Base-by-base conservation (phyloP, 2,797 vertebrate species). In the Helicolenus hilgendorfi region DNA sequence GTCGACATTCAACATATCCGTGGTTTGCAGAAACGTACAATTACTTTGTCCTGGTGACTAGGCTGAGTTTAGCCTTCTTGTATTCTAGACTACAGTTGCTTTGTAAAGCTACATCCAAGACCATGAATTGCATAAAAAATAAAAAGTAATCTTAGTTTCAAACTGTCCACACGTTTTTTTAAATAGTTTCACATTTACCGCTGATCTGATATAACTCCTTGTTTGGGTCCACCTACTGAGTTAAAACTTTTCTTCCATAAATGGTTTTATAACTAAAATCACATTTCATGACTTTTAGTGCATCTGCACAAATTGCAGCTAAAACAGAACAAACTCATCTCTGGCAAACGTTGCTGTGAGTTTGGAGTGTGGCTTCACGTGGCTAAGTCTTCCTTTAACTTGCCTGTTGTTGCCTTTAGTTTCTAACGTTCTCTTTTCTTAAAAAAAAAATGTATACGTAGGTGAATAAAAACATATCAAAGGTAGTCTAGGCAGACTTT, bases 321-420 rank as follows among this genome's bases (percentile, higher is more conserved):
- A n/a, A 31, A n/a, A 58, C 5, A 1, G 33, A 9, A 4, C 5
- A 67, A 81, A 62, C 14, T 59, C 33, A 18, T 83, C 85, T 82
- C 75, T 81, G 86, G 58, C 33, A 33, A 15, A 38, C 1, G 78
- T 71, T 5, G 24, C 77, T 27, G 72, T 45, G 49, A n/a, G 72
- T 84, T 75, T 26, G 6, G 71, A 31, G 79, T 11, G 78, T 69
- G 83, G 83, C 49, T 3, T 88, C 81, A 36, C 2, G 59, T 87
- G 72, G 65, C 89, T 67, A 62, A 85, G 89, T 96, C 86, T 83
- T 91, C 93, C 93, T 95, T 96, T 94, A 94, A 96, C 94, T 94
- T 92, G 94, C 95, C 96, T 96, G 96, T 94, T 96, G 96, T 97
- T 97, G 97, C 97, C 97, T 97, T 97, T 97, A 89, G 89, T 96